Evolutionary conservation across 1,140 invertebrate genomes (phyloP), one percentile per base, ranked within the genome.

Genomic region (Drosophila pachea): DNA sequence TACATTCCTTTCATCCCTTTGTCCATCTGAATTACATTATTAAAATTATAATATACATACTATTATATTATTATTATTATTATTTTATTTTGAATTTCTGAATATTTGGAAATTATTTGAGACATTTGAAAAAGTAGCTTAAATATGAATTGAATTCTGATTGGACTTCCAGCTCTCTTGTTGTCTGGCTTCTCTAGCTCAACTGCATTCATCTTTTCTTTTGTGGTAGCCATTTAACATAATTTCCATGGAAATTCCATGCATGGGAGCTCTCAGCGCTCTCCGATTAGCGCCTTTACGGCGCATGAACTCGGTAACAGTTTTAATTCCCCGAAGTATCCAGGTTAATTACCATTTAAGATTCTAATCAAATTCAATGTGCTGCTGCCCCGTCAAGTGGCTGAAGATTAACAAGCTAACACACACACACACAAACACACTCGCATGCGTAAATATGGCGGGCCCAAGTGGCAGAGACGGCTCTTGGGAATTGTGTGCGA

Each of bases 401-500:
- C 33, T 43, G 7, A 35, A 53, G 29, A 62, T 50, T 68, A 71
- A 61, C 16, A 55, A 61, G 22, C 49, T 36, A 36, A 38, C 38
- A 14, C 33, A 29, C n/a, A 36, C 35, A 38, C 43, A 47, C 16
- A 29, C 45, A 8, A 5, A 29, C 16, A 43, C 16, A 40, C 29
- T 22, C 36, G 33, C 33, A n/a, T 14, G 9, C 63, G 58, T 73
- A 69, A 76, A 79, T 73, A 73, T 58, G 40, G 22, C 53, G 40
- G 8, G 29, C 53, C 40, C 53, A 43, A 56, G 53, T 63, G 47
- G 22, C 31, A 48, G 45, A 35, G 55, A 36, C 73, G 67, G 58
- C 77, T 47, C 73, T 62, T 58, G 78, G 64, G 77, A 77, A 76
- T 82, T 68, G 69, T 76, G 77, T 82, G 78, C 62, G 69, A 68